A percentile compares a stretch with the other conserved stretches of the same genome.
Conservation (phyloP, 35 echinoderm and acorn worm species). For the Eucidaris tribuloides region DNA sequence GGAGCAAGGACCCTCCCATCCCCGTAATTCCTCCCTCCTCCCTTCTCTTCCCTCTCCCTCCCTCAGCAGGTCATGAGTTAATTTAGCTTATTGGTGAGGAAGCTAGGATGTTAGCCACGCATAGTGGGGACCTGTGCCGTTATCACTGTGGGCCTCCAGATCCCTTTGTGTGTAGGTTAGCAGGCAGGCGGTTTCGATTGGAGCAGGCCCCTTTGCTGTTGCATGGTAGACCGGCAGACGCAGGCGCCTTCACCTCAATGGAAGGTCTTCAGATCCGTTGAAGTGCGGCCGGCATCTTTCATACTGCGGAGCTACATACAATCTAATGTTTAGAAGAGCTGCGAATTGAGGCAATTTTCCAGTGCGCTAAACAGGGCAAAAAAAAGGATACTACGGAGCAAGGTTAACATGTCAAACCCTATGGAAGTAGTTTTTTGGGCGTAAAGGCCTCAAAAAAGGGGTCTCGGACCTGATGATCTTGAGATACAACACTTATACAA, state of each 20-base stretch:
- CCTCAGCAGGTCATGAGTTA: neutral
- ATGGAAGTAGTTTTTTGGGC: too few species aligned
- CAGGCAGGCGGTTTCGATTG: conserved; percentile 69
- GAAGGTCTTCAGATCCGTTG: conserved; percentile 82
- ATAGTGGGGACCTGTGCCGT: conserved; percentile 56
- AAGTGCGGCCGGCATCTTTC: conserved; percentile 91
- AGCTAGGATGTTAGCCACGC: conserved; percentile 57
- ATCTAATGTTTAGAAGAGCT: too few species aligned
- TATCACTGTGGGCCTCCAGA: conserved; percentile 87
- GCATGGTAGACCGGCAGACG: conserved; percentile 79
- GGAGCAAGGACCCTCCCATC: too few species aligned
- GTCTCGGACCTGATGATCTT: too few species aligned
- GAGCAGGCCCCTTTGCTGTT: conserved; percentile 41
- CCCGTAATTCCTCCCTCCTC: too few species aligned
- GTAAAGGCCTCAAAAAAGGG: too few species aligned
- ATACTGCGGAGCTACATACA: conserved; percentile 33
- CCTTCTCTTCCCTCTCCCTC: too few species aligned
- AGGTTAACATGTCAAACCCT: too few species aligned
- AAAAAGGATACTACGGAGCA: too few species aligned
- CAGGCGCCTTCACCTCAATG: conserved; percentile 65
- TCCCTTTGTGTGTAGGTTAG: conserved; percentile 78
- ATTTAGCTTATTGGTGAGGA: conserved; percentile 52
- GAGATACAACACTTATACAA: too few species aligned
- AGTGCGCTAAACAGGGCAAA: too few species aligned
- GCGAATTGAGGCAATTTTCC: too few species aligned